Evolutionary conservation across 2,113 vertebrate species (phyloP), one percentile per base, ranked within the genome.

Genomic region (Brachyhypopomus gauderio): DNA sequence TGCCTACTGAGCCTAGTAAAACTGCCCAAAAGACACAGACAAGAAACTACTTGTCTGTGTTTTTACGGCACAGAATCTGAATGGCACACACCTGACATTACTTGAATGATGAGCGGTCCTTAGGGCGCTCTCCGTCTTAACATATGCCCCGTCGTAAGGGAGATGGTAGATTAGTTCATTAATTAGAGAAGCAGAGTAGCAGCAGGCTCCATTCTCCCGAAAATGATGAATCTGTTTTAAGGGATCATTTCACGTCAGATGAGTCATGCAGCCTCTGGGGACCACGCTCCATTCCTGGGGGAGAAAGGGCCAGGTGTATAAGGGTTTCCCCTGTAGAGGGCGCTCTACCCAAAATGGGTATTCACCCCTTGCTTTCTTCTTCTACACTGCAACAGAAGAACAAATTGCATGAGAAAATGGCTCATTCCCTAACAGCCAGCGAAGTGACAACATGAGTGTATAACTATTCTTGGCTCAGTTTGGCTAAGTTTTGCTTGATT

Each of bases 111-210:
- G 38, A 77, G 72, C 45, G 20, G 77, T 69, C 62, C 5, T 75
- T 60, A 14, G 85, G 87, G 86, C 86, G 85, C 87, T 84, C 22
- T 60, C 70, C 85, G 83, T 79, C 79, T 84, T 76, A 74, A 19
- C 75, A 34, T 59, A 56, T 72, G 64, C 76, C 81, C 45, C 45
- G 19, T 59, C 14, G 36, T 38, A 14, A 30, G 60, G 58, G 27
- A 71, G 52, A 41, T 52, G 59, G 56, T 36, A 52, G 55, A 30
- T 25, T 52, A 59, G 77, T 41, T 16, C 62, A n/a, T 8, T 36
- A 2, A 0, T 36, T 34, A 22, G 23, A 5, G 56, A 20, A 8
- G 52, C 66, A 79, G 52, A 38, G 38, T 23, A 27, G 60, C 34
- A 23, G 41, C 4, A 67, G 27, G 38, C 30, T 36, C 23, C n/a